Base-by-base conservation (phyloP, 2,113 vertebrate genomes). In the Prionailurus viverrinus region DNA sequence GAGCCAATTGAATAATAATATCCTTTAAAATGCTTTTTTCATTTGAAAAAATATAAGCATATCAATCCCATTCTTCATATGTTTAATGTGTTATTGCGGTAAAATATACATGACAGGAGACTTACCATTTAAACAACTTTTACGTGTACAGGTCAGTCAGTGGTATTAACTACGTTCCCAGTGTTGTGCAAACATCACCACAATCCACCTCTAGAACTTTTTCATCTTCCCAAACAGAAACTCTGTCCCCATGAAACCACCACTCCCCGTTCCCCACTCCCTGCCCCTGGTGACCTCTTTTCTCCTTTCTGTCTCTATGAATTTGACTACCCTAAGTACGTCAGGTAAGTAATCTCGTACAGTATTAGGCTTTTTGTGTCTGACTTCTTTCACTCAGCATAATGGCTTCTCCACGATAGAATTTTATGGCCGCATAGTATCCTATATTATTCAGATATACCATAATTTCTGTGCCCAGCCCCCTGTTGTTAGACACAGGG, bases 31-130 rank as follows among this genome's bases (percentile, higher is more conserved):
- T 51, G 25, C 36, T n/a, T 48, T 92, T 83, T 81, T 69, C 71
- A 79, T 61, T 91, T 80, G 95, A 92, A 86, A 89, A 71, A 15
- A 65, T 29, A 25, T n/a, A 84, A 83, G 29, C 53, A n/a, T 51
- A 82, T 33, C 14, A 74, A 25, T 41, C 45, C 36, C 10, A 53
- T 81, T 82, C 55, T 94, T 61, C 71, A 13, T 33, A 48, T 58
- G 69, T 63, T 55, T 41, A 71, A 5, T 33, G 48, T 23, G 51
- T 65, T 27, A 36, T 31, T 66, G 36, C 33, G 48, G 18, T 68
- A 68, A 82, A 83, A 76, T 66, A 68, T 9, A 45, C 36, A 18
- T 31, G 29, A 68, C 58, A 73, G 15, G n/a, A 91, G 80, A 81
- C n/a, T 29, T 61, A 80, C 4, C 23, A 76, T 45, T 69, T 36